A percentile compares a stretch with the other conserved stretches of the same genome.
Evolutionary conservation across 2,797 vertebrate species (phyloP).

Genomic region (Sus cebifrons): DNA sequence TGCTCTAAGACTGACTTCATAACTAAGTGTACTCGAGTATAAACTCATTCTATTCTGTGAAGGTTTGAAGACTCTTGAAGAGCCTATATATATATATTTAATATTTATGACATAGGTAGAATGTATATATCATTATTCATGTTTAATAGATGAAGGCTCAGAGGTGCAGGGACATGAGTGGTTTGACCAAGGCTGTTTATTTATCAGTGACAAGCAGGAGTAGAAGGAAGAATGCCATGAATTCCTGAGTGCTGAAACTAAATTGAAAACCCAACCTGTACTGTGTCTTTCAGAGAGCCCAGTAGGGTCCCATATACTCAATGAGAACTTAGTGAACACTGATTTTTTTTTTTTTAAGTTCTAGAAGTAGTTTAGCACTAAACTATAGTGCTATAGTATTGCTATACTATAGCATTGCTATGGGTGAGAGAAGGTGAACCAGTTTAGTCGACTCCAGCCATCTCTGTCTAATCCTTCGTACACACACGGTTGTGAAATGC

Average conservation of each 20-base stretch:
- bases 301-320: not conserved
- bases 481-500: not conserved
- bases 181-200: constrained; percentile 63
- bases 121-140: constrained; percentile 40
- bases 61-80: constrained; percentile 71
- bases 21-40: constrained; percentile 39
- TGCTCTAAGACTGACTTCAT: constrained; percentile 28
- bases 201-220: constrained; percentile 64
- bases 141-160: constrained; percentile 75
- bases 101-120: constrained; percentile 79
- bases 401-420: too few species aligned
- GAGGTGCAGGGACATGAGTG: constrained; percentile 53
- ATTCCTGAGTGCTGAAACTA: constrained; percentile 33
- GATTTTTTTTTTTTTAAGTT: not conserved
- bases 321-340: not conserved
- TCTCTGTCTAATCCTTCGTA: not conserved
- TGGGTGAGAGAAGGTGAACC: not conserved
- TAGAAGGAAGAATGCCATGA: constrained; percentile 55
- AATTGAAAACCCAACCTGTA: not conserved
- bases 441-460: not conserved
- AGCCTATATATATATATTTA: constrained; percentile 77
- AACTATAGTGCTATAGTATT: too few species aligned
- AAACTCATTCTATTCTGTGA: constrained; percentile 67
- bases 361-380: not conserved
- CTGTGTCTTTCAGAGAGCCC: constrained; percentile 22